Base-by-base conservation (phyloP, 1,140 invertebrate genomes). In the Hyles euphorbiae region DNA sequence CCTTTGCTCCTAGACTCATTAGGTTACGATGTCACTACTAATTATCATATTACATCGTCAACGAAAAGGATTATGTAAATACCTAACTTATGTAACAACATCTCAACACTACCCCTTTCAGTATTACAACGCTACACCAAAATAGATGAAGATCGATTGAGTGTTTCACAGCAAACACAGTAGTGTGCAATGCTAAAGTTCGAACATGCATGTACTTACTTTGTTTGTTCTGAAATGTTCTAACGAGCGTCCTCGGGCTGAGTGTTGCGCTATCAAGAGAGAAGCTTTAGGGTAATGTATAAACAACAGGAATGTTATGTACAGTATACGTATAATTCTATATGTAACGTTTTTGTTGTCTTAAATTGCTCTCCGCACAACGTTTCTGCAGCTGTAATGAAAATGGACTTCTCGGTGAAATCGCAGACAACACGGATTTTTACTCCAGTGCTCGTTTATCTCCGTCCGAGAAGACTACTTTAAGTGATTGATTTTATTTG, bases 291-390 rank as follows among this genome's bases (percentile, higher is more conserved):
- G 76, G 82, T 84, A 87, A 88, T 88, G 81, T 81, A 83, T 81
- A 83, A 86, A 88, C 85, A 88, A 88, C 85, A 88, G 83, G 77
- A 86, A 88, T 84, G 82, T 88, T 88, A 88, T 85, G 82, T 88
- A 87, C 85, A 88, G 85, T 88, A 87, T 81, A 85, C 68, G 57
- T 69, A 61, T 78, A 81, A 83, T 83, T 88, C 85, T 88, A 87
- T 88, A 88, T 88, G 85, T 88, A 88, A 88, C 85, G 78, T 88
- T 87, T 88, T 88, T 88, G 85, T 88, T 88, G 85, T 88, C 85
- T 84, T 87, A 88, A 78, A 87, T 88, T 87, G 79, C 82, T 85
- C 83, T 83, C 74, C 74, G 66, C 61, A 75, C 78, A 65, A n/a
- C 77, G 43, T 8, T 40, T 40, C 8, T 5, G 4, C 36, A 40